A percentile compares a stretch with the other conserved stretches of the same genome.
Conservation (phyloP, 1,140 invertebrate genomes). For the Drosophila pallidifrons region DNA sequence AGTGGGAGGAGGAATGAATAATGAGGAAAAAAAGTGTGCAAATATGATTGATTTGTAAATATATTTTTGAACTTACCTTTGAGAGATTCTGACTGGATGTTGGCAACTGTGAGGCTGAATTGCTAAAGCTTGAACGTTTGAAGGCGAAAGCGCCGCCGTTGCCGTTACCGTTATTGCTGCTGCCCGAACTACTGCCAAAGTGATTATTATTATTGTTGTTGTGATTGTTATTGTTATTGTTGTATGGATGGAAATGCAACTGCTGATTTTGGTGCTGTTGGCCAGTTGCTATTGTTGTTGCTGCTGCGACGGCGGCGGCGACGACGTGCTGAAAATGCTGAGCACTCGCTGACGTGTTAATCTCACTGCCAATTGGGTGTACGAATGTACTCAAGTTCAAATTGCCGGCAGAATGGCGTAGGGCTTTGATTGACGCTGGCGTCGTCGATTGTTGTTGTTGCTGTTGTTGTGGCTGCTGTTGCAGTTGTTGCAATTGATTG, state of each 20-base stretch:
- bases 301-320: slow-evolving; percentile 69
- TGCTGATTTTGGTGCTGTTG: slow-evolving; percentile 53
- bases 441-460: slow-evolving; percentile 6
- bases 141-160: slow-evolving; percentile 23
- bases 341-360: slow-evolving; percentile 29
- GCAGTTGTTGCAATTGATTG: slow-evolving; percentile 20
- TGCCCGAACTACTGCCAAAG: slow-evolving; percentile 54
- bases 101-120: slow-evolving; percentile 55
- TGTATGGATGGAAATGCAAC: slow-evolving; percentile 33
- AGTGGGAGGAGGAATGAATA: neutral
- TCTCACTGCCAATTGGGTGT: slow-evolving; percentile 32
- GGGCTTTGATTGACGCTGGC: slow-evolving; percentile 25
- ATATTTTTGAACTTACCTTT: slow-evolving; percentile 60
- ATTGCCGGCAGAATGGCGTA: slow-evolving; percentile 29
- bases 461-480: slow-evolving; percentile 8
- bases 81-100: slow-evolving; percentile 50
- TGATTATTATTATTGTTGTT: slow-evolving; percentile 55
- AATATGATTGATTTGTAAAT: slow-evolving; percentile 43
- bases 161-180: slow-evolving; percentile 45
- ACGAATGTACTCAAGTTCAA: slow-evolving; percentile 36
- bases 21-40: slow-evolving; percentile 2
- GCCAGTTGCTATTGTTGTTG: slow-evolving; percentile 70
- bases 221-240: slow-evolving; percentile 21
- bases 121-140: slow-evolving; percentile 67
- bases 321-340: slow-evolving; percentile 77